Percentiles rank a stretch among this genome's conserved stretches.
Evolutionary conservation across 2,888 invertebrate species (phyloP).

Genomic region (Tuberolachnus salignus): DNA sequence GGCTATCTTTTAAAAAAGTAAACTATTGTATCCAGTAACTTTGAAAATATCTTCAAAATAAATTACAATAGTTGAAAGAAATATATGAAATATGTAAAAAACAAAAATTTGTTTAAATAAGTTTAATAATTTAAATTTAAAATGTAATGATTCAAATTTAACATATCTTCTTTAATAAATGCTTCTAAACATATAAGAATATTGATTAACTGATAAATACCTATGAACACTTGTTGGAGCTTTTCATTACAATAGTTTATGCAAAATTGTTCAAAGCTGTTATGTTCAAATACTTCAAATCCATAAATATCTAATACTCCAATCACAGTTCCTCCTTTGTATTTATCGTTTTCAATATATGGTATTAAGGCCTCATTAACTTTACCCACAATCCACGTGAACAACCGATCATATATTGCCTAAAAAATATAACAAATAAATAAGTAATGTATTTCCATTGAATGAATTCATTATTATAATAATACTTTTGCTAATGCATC

Average conservation of each 20-base stretch:
- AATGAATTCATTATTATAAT: not conserved
- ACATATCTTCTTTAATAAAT: too few species aligned
- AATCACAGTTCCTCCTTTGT: constrained; percentile 70
- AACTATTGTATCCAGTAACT: too few species aligned
- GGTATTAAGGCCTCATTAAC: constrained; percentile 88
- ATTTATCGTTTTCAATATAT: constrained; percentile 68
- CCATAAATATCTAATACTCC: constrained; percentile 98
- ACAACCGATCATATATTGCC: constrained; percentile 93
- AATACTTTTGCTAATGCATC: constrained; percentile 88
- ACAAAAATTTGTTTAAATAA: too few species aligned
- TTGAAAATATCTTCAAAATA: too few species aligned
- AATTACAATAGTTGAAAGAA: too few species aligned
- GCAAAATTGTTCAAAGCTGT: constrained; percentile 98
- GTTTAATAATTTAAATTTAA: too few species aligned
- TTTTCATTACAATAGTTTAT: constrained; percentile 99
- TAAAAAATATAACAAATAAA: constrained; percentile 60
- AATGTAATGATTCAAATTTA: too few species aligned
- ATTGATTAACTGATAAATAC: too few species aligned
- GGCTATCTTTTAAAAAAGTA: too few species aligned
- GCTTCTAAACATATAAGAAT: too few species aligned
- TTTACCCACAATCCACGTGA: constrained; percentile 90
- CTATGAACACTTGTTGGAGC: constrained; percentile 95
- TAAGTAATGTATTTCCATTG: constrained; percentile 9
- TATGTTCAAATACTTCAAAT: constrained; percentile 96
- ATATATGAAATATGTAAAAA: too few species aligned